Evolutionary conservation across 2,113 vertebrate species (phyloP), one percentile per base, ranked within the genome.

Genomic region (Podocnemis expansa): DNA sequence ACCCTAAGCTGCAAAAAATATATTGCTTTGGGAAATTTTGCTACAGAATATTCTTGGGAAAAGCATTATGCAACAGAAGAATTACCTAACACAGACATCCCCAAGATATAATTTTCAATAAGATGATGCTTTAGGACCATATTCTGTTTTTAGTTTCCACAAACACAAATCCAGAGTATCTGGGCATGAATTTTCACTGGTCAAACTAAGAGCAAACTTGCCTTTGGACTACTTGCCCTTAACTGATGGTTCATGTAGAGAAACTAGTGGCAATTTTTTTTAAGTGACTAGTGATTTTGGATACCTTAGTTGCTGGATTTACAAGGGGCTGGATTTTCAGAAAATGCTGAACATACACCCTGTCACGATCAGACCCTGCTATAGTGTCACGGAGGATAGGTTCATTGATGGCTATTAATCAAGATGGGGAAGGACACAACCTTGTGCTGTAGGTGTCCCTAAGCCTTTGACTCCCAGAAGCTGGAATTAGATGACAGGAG

Each of bases 41-140:
- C 51, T 78, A 11, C 38, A 80, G n/a, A 91, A 70, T 87, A 73
- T 34, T 21, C 27, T 82, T 52, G 13, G 22, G 22, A 34, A 82
- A 82, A 87, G 45, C 22, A 58, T 79, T 29, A 51, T 51, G 2
- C 73, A 78, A 86, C 38, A 73, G 67, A 95, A 94, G 56, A 51
- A 14, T 81, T 55, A 27, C 3, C 41, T 82, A 76, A 47, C 31
- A 49, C 2, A 54, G 43, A 76, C 25, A 12, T 3, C 43, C 29
- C 10, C 38, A 86, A 24, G 45, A 73, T 9, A 22, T 5, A 22
- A 7, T 85, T 94, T n/a, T 34, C 22, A 83, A 84, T 38, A 84
- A 73, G 6, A 27, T n/a, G 2, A n/a, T 25, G 9, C 2, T 73
- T 73, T 38, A 78, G 9, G 10, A 75, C n/a, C 3, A 38, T 75